Percentiles rank a stretch among this genome's conserved stretches.
Evolutionary conservation across 2,797 vertebrate genomes (phyloP).

Genomic region (Lagodon rhomboides): DNA sequence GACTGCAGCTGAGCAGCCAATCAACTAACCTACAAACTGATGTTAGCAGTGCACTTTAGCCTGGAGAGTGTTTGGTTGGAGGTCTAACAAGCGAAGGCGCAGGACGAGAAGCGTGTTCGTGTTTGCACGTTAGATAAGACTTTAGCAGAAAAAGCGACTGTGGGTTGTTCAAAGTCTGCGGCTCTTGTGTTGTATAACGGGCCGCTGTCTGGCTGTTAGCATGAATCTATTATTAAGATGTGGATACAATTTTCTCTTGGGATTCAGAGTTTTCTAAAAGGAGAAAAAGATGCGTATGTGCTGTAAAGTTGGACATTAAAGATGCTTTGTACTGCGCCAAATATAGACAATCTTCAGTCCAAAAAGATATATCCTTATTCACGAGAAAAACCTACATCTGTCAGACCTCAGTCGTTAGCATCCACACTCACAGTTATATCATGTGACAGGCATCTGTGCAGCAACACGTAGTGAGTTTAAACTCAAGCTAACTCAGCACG

Average conservation of each 20-base stretch:
- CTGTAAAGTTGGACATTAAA: background rate
- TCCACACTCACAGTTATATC: background rate
- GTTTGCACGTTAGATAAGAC: too few relatives aligned
- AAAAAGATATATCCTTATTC: background rate
- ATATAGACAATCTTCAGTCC: background rate
- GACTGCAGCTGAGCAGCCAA: background rate
- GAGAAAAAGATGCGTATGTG: background rate
- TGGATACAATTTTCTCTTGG: too few relatives aligned
- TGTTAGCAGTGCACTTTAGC: background rate
- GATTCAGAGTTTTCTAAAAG: too few relatives aligned
- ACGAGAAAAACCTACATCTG: background rate
- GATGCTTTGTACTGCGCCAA: background rate
- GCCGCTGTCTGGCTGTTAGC: background rate
- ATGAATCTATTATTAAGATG: too few relatives aligned
- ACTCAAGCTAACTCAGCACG: background rate
- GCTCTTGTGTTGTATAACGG: too few relatives aligned
- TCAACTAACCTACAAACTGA: background rate
- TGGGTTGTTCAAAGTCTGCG: too few relatives aligned
- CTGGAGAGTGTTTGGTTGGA: background rate
- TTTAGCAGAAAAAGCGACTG: too few relatives aligned
- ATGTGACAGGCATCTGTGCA: background rate
- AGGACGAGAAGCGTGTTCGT: too few relatives aligned
- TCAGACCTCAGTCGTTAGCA: background rate
- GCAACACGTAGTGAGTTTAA: background rate
- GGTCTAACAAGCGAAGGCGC: background rate